Percentiles rank a stretch among this genome's conserved stretches.
Evolutionary conservation across 2,888 invertebrate species (phyloP).

Genomic region (Notodonta dromedarius): DNA sequence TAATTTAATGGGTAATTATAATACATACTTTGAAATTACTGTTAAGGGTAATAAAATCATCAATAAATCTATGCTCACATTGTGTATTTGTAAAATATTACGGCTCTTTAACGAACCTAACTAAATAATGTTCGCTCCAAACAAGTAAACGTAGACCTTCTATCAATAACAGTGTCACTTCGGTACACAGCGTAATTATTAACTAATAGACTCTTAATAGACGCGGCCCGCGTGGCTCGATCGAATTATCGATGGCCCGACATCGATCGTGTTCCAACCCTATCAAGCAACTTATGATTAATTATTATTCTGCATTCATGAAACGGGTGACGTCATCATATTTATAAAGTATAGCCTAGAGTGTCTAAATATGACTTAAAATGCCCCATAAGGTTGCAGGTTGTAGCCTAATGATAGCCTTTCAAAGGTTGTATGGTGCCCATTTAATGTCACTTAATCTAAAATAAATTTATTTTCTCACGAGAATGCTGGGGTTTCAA

Average conservation of each 20-base stretch:
- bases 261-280: conserved; percentile 33
- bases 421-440: no score
- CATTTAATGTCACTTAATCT: no score
- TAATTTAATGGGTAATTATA: no score
- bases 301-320: conserved; percentile 47
- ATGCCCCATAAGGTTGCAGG: no score
- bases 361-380: no score
- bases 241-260: conserved; percentile 49
- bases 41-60: no score
- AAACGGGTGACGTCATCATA: conserved; percentile 30
- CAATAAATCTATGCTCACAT: no score
- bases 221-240: conserved; percentile 23
- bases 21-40: no score
- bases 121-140: neutral
- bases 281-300: conserved; percentile 39
- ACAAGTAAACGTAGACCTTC: neutral
- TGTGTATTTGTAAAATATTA: no score
- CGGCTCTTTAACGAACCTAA: neutral
- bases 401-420: no score
- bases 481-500: no score
- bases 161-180: conserved; percentile 46
- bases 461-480: no score
- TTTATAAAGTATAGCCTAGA: neutral
- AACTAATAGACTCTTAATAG: conserved; percentile 49
- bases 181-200: conserved; percentile 35